Base-by-base conservation (phyloP, 30 jellyfish, hydroid and myxozoan genomes). In the Rhopilema esculentum region DNA sequence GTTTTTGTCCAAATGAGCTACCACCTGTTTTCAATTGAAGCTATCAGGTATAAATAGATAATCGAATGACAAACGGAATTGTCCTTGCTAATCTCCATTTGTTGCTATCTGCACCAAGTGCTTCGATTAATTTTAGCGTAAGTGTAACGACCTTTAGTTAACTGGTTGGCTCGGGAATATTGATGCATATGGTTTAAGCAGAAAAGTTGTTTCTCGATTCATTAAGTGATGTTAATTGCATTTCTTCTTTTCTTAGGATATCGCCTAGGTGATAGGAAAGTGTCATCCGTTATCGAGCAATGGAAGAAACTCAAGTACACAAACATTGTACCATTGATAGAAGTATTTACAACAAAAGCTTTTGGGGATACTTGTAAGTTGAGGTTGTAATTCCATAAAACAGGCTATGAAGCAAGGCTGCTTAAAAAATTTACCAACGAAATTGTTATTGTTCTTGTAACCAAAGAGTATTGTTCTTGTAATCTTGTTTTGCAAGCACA, bases 291-390 rank as follows among this genome's bases (percentile, higher is more conserved):
- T 57, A 92, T 94, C 26, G 99, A 94, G 49, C 90, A 88, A 65
- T 94, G 99, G 99, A 94, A 90, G 78, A 90, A 94, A 82, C 63
- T 94, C 26, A 87, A 77, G 62, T 75, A 80, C 52, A 82, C 97
- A 8, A 94, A 94, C 72, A 89, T 94, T 77, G 95, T 94, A 15
- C 99, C 96, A 6, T 80, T 94, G 79, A 89, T 84, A 49, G 99
- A 94, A 86, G 99, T 91, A 23, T 94, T 94, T 75, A 89, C 99
- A 22, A 89, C 99, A 28, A 94, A 94, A 68, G 97, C 99, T 63
- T 94, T 94, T 86, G 97, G 97, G 23, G 99, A 94, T 69, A 89
- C 90, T 26, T 94, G 99, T 94, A 80, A 76, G 97, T 79, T 17
- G 16, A 6, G 9, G 8, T 73, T 70, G 6, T 18, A 70, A 19